These are phyloP conservation scores for Enteromius paludinosus DNA, from an alignment of 2,797 vertebrate genomes.

Conservation along the genomic window DNA sequence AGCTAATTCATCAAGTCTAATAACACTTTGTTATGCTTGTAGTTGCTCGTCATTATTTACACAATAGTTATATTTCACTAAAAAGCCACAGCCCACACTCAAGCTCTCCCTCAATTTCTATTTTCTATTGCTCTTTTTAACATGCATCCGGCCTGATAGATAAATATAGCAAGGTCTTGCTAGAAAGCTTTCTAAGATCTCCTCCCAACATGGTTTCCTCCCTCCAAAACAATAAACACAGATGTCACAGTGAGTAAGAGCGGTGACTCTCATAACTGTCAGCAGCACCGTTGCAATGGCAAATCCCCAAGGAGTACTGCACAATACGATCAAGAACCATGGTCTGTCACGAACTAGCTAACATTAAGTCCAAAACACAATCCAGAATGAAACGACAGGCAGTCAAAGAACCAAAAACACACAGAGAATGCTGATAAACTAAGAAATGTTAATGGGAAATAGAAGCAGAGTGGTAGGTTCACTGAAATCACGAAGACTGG, in stretches of 20 bases:
- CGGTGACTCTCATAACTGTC: slow-evolving; percentile 30
- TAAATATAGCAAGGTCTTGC: background rate
- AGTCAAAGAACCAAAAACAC: background rate
- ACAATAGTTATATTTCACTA: slow-evolving; percentile 2
- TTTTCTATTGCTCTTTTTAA: background rate
- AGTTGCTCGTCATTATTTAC: background rate
- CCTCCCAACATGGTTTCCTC: slow-evolving; percentile 13
- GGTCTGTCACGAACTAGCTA: background rate
- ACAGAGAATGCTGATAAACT: background rate
- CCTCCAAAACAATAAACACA: slow-evolving; percentile 18
- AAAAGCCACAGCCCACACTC: background rate
- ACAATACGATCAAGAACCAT: slow-evolving; percentile 13
- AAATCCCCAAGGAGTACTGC: slow-evolving; percentile 23
- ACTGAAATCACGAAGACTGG: background rate
- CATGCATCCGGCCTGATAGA: background rate
- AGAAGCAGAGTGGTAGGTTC: background rate
- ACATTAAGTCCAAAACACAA: background rate
- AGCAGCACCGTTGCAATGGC: slow-evolving; percentile 11
- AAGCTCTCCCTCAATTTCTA: background rate
- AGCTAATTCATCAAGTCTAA: slow-evolving; percentile 4
- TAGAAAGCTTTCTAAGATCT: slow-evolving; percentile 6
- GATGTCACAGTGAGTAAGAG: slow-evolving; percentile 42
- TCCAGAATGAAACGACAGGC: background rate
- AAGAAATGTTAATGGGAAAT: background rate
- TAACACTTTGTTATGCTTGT: background rate